phyloP scores from a whole-genome alignment of 2,113 vertebrate species.

The crab-eating macaque (Macaca fascicularis) region T2T-MFA8v1.1 NC_088377.1:145380001-145380500 shows the following conservation, averaged over 20 bases:
- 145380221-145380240: neutral
- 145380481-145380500: neutral
- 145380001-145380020: neutral
- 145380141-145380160: neutral
- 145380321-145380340: neutral
- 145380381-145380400: neutral
- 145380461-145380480: neutral
- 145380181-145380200: neutral
- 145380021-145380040: neutral
- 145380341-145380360: neutral
- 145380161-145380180: neutral
- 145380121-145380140: neutral
- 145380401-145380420: neutral
- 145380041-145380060: neutral
- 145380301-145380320: slow-evolving; percentile 7
- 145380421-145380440: neutral
- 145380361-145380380: neutral
- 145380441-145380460: neutral
- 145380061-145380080: neutral
- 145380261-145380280: neutral
- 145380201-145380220: neutral
- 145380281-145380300: neutral
- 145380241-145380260: neutral
- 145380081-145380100: neutral
- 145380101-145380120: neutral